phyloP scores from a whole-genome alignment of 2,113 vertebrate species.

The Elephas maximus region DNA sequence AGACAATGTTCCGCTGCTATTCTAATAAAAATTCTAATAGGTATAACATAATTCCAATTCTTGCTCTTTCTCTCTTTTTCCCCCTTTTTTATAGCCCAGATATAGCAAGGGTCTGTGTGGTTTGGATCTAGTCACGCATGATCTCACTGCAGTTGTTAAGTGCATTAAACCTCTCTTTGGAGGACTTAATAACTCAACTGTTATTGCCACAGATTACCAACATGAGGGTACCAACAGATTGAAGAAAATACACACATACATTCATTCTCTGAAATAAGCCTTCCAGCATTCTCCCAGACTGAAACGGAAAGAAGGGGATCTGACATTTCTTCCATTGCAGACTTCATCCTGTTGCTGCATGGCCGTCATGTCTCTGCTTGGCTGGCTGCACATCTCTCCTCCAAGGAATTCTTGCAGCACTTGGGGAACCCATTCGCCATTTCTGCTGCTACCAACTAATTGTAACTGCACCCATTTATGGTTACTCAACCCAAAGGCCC shows the following conservation, averaged over 20 bases:
- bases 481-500: constrained; percentile 8
- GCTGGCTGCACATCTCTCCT: neutral
- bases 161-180: neutral
- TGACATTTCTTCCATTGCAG: neutral
- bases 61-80: neutral
- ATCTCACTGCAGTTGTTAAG: constrained; percentile 24
- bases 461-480: neutral
- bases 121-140: neutral
- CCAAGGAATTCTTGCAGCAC: neutral
- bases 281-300: neutral
- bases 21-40: neutral
- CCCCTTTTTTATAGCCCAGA: neutral
- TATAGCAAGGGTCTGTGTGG: neutral
- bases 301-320: neutral
- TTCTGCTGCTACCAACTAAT: neutral
- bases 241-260: neutral
- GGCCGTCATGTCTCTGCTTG: constrained; percentile 45
- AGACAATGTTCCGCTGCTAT: too few species aligned
- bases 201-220: constrained; percentile 19
- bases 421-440: constrained; percentile 3
- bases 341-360: neutral
- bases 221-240: neutral
- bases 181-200: neutral
- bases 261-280: constrained; percentile 35
- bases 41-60: neutral